Base-by-base conservation (phyloP, 2,113 vertebrate species). In the Petromus typicus region DNA sequence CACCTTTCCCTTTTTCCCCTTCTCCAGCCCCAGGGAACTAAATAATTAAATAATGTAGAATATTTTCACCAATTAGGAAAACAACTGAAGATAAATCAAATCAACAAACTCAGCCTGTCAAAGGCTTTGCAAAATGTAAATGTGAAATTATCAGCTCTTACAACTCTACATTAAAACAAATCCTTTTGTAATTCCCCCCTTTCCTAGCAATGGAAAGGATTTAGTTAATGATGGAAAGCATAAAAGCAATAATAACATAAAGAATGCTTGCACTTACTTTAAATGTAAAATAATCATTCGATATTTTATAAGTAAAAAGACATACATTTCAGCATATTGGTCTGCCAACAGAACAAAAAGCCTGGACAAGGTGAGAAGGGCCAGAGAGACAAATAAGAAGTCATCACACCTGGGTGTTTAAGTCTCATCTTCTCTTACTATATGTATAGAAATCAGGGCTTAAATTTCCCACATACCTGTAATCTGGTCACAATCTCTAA, bases 81-180 rank as follows among this genome's bases (percentile, higher is more conserved):
- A 18, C 64, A 1, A 64, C 30, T 56, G 20, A 82, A 40, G 6
- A 13, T 66, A 84, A 66, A 27, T 63, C 63, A 69, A 57, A 92
- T 30, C 43, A 57, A 86, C 64, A 92, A 40, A 34, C 20, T 51
- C 17, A 80, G 25, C 37, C 79, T 92, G 40, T 63, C 43, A 89
- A 95, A 92, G 22, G 16, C 54, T 78, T 43, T 89, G 86, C 37
- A 90, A 67, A 83, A 78, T 82, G 34, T 40, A 82, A n/a, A 32
- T 27, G 5, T 63, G 54, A 86, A 76, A 69, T 86, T 57, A 61
- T 57, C 13, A 92, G 11, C 4, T 14, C n/a, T n/a, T 75, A 22
- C 25, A 91, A 61, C 51, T 85, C 3, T 40, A 40, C 13, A 23
- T 67, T 61, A 61, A 4, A 51, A 9, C 23, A 37, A 13, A 57